Conservation (phyloP, 2,888 invertebrate genomes). For the Drosophila stalkeri region DNA sequence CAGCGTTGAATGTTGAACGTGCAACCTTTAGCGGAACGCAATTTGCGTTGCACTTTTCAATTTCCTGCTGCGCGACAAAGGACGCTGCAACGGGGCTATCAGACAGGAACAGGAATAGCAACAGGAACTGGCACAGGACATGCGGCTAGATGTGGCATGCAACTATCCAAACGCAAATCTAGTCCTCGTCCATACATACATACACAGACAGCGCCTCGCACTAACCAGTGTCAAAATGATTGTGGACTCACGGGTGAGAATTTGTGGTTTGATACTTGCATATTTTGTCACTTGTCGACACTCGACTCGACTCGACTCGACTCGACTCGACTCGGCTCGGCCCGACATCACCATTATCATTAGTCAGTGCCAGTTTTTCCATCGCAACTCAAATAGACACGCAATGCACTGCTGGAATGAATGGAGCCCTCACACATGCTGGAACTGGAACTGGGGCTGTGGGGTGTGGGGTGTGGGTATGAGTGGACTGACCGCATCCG, state of each 20-base stretch:
- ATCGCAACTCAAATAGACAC: constrained; percentile 8
- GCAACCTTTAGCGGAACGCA: constrained; percentile 68
- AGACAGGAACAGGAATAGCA: constrained; percentile 23
- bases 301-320: constrained; percentile 1
- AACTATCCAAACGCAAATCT: constrained; percentile 78
- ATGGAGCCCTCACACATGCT: not conserved
- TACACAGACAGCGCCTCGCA: constrained; percentile 33
- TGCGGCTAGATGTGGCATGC: constrained; percentile 62
- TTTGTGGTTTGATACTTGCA: constrained; percentile 80
- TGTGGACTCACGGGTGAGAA: constrained; percentile 81
- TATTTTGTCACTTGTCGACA: constrained; percentile 75
- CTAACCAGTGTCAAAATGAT: constrained; percentile 80
- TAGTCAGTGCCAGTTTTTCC: constrained; percentile 50
- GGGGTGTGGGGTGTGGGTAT: no score
- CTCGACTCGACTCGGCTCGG: no score
- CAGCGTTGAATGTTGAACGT: constrained; percentile 27
- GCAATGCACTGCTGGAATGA: constrained; percentile 5
- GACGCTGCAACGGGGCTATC: constrained; percentile 25
- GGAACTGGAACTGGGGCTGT: no score
- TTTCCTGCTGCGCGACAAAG: constrained; percentile 65
- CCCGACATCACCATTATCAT: constrained; percentile 34
- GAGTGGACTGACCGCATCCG: constrained; percentile 57
- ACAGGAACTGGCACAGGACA: constrained; percentile 44
- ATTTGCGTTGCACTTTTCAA: constrained; percentile 79
- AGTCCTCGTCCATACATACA: constrained; percentile 56